Evolutionary conservation across 1,140 invertebrate genomes (phyloP), one percentile per base, ranked within the genome.

Genomic region (Trichomalopsis sarcophagae): DNA sequence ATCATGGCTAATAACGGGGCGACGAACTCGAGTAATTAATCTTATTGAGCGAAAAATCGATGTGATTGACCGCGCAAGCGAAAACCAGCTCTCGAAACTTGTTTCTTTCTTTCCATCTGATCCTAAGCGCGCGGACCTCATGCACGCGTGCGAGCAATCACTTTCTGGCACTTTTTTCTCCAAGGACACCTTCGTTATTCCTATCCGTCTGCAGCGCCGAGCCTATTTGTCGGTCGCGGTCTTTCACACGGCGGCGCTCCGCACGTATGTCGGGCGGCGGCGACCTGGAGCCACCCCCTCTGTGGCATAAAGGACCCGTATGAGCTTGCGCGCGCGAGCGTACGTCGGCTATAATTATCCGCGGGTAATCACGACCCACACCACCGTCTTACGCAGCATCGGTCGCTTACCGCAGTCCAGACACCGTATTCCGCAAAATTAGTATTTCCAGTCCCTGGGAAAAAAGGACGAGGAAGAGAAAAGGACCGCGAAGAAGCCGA

Each of bases 361-460:
- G 78, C 89, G 90, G 90, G 92, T 92, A 93, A 93, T 93, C 92
- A 93, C 89, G 87, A 91, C 90, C 91, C 91, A 90, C 89, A 92
- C 91, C 87, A 79, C 10, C 33, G 88, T 89, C 89, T 91, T 91
- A 82, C 87, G 27, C 62, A 87, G 84, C 89, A 90, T 89, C 87
- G 89, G 88, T 86, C 89, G 90, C 90, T 93, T 91, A 93, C 92
- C 92, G 90, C 92, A 93, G 91, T 92, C 90, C 89, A 87, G 92
- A 92, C 91, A 93, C 92, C 86, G 92, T 93, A 93, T 93, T 93
- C 92, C 92, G 92, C 91, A 93, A 92, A 93, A 93, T 93, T 92
- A 93, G 92, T 93, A 93, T 93, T 93, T 92, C 91, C 92, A 92
- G 92, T 92, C 90, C 90, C 89, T 81, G 86, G 89, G 87, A 88